These are phyloP conservation scores for Mnemiopsis leidyi DNA, from an alignment of 37 sponge, comb jelly and placozoan genomes.

Conservation along the genomic window DNA sequence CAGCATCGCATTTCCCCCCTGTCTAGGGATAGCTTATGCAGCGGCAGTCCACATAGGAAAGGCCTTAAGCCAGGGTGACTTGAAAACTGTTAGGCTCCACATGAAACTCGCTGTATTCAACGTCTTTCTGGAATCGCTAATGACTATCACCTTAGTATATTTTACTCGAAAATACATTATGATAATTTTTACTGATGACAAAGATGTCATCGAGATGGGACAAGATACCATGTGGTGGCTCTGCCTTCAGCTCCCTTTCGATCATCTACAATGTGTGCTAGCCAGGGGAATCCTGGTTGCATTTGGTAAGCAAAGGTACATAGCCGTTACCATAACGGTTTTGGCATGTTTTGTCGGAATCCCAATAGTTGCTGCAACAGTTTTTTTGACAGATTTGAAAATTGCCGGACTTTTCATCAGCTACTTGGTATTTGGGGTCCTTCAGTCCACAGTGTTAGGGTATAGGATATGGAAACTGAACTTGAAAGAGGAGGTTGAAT, in stretches of 20 bases:
- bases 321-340: neutral
- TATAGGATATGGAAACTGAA: neutral
- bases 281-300: neutral
- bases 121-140: neutral
- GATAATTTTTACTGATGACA: neutral
- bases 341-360: neutral
- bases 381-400: neutral
- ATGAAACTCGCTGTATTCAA: neutral
- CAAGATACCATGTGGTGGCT: neutral
- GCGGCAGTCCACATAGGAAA: constrained; percentile 10
- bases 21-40: neutral
- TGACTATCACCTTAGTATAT: neutral
- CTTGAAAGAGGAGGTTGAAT: neutral
- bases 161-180: neutral
- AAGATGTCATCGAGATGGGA: neutral
- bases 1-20: neutral
- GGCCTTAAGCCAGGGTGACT: neutral
- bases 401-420: neutral
- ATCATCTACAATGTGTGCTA: constrained; percentile 32
- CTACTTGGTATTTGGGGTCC: neutral
- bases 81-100: neutral
- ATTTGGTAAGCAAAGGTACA: constrained; percentile 20
- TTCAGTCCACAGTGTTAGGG: neutral
- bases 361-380: neutral
- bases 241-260: neutral